Base-by-base conservation (phyloP, 2,888 invertebrate genomes). In the Laothoe populi region DNA sequence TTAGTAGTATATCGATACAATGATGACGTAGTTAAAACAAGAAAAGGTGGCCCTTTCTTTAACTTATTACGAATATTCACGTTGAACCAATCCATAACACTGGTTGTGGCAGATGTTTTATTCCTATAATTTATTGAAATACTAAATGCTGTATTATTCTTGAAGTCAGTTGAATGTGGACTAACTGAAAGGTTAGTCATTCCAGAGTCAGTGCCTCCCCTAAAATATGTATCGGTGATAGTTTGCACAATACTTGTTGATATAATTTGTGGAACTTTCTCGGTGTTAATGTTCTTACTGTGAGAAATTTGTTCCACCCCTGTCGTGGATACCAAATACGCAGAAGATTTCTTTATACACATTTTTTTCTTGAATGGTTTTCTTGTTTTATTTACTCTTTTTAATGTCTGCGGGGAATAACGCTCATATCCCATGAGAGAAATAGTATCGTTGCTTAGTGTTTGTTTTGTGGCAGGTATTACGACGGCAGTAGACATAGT, bases 11-110 rank as follows among this genome's bases (percentile, higher is more conserved):
- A 44, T 5, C 61, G 40, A 19, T 57, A 60, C 59, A 26, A 26
- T 19, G 65, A 8, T 21, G 53, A 63, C 4, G 79, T 75, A 4
- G 75, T 79, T 31, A 77, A 68, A 48, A 77, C 63, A 49, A 78
- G 69, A 45, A 74, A 46, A 10, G 70, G 63, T 0, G 72, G 64
- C 10, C 64, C 68, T 24, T 74, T 66, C 59, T 68, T 72, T 1
- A 81, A 58, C 63, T 71, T 77, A n/a, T 69, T 64, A 62, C 69
- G 70, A 19, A 80, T 64, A 57, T 72, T 69, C 59, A 69, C 66
- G 35, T 78, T 78, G 59, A 87, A 86, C 87, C 87, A 88, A 11
- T 83, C 77, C 79, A 88, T 80, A 7, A 71, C 75, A 62, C 73
- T 75, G 0, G 80, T 78, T 11, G 74, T 19, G 10, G 8, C 1